Evolutionary conservation across 2,888 invertebrate species (phyloP).

Genomic region (Dolichomitus sp.): DNA sequence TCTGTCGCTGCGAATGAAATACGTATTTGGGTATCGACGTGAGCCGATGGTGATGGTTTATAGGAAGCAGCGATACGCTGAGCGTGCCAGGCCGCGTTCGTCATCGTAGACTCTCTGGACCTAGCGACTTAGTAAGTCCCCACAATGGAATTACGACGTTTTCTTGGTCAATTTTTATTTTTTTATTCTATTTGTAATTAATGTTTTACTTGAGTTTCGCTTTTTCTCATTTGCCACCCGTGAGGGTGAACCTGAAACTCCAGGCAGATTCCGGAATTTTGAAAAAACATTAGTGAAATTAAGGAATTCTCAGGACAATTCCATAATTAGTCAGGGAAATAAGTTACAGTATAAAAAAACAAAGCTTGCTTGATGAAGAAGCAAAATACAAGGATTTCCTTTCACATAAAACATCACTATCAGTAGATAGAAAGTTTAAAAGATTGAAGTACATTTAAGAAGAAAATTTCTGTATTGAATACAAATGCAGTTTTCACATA

Average conservation of each 20-base stretch:
- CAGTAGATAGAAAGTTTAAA: too few relatives aligned
- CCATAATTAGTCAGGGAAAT: too few relatives aligned
- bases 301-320: too few relatives aligned
- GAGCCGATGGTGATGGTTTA: conserved; percentile 75
- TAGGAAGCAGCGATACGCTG: conserved; percentile 84
- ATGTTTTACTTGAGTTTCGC: conserved; percentile 30
- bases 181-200: conserved; percentile 13
- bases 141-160: conserved; percentile 67
- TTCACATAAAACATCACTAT: too few relatives aligned
- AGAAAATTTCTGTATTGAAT: too few relatives aligned
- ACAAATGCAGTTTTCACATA: too few relatives aligned
- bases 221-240: conserved; percentile 10
- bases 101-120: conserved; percentile 83
- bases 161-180: conserved; percentile 35
- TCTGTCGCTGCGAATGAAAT: conserved; percentile 17
- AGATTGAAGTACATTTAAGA: too few relatives aligned
- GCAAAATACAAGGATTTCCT: too few relatives aligned
- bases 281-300: too few relatives aligned
- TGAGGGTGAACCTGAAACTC: neutral
- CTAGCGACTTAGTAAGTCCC: conserved; percentile 84
- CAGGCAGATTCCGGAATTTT: neutral
- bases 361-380: too few relatives aligned
- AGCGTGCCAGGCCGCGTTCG: conserved; percentile 79
- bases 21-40: conserved; percentile 30
- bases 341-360: too few relatives aligned